Percentiles rank a stretch among this genome's conserved stretches.
Evolutionary conservation across 2,113 vertebrate species (phyloP).

Genomic region (Neopipo cinnamomea): DNA sequence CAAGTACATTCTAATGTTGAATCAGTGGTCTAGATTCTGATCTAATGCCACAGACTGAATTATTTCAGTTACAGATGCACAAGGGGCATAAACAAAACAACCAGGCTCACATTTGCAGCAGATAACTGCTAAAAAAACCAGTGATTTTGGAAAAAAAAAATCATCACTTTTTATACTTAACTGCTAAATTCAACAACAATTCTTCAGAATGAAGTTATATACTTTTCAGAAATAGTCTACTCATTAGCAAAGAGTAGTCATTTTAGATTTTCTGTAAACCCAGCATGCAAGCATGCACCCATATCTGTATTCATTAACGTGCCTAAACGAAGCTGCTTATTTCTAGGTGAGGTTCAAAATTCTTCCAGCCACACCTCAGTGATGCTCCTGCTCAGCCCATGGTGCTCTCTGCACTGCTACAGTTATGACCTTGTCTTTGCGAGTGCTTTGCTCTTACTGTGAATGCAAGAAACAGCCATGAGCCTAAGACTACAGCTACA

Average conservation of each 20-base stretch:
- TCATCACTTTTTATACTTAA: not conserved
- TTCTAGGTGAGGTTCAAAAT: not conserved
- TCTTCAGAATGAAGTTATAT: not conserved
- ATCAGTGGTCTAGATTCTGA: not conserved
- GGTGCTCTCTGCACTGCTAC: accelerated
- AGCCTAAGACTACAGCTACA: not conserved
- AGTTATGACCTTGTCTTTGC: not conserved
- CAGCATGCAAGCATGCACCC: accelerated
- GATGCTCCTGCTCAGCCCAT: not conserved
- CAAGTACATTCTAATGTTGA: not conserved
- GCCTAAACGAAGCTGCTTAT: not conserved
- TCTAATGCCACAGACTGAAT: not conserved
- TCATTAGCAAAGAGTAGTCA: not conserved
- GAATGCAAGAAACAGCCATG: not conserved
- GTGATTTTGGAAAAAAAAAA: not conserved
- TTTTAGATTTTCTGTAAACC: not conserved
- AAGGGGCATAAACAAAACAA: not conserved
- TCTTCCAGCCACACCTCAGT: accelerated
- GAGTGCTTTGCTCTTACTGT: accelerated
- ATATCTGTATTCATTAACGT: accelerated
- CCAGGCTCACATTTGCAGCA: not conserved
- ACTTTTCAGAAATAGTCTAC: not conserved
- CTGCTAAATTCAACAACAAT: not conserved
- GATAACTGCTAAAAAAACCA: not conserved
- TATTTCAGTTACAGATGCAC: not conserved